phyloP scores from a whole-genome alignment of 2,113 vertebrate species.

The Corapipo altera region DNA sequence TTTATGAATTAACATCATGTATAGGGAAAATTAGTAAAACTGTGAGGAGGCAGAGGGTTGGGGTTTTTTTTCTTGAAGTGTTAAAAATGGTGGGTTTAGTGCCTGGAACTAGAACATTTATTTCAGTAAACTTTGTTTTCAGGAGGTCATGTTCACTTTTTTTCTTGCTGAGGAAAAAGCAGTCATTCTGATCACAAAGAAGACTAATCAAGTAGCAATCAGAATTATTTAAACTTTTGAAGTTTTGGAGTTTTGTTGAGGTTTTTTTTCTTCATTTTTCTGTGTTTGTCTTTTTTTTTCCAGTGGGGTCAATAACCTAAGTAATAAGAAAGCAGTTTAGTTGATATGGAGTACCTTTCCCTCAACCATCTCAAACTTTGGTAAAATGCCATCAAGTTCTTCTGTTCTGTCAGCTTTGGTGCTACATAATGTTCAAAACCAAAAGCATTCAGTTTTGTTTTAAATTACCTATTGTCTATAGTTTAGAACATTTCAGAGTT shows the following conservation, averaged over 20 bases:
- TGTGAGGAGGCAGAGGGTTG: neutral
- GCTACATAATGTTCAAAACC: neutral
- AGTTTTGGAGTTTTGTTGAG: neutral
- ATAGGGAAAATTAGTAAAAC: neutral
- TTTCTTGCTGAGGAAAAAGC: neutral
- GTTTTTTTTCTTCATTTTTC: neutral
- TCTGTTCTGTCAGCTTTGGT: neutral
- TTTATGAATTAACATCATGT: neutral
- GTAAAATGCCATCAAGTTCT: neutral
- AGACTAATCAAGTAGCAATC: neutral
- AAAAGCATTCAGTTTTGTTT: neutral
- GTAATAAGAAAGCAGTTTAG: neutral
- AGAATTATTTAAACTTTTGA: neutral
- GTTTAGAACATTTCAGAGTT: neutral
- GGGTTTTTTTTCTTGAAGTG: accelerated
- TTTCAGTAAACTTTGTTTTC: neutral
- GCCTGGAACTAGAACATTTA: neutral
- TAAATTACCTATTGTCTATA: neutral
- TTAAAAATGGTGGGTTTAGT: neutral
- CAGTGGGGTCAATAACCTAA: neutral
- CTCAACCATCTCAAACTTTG: neutral
- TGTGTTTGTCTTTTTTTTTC: neutral
- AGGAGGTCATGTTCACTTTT: neutral
- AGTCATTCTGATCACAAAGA: neutral
- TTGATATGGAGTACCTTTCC: neutral